phyloP scores from a whole-genome alignment of 1,140 invertebrate species.

The Drosophila nikananu region DNA sequence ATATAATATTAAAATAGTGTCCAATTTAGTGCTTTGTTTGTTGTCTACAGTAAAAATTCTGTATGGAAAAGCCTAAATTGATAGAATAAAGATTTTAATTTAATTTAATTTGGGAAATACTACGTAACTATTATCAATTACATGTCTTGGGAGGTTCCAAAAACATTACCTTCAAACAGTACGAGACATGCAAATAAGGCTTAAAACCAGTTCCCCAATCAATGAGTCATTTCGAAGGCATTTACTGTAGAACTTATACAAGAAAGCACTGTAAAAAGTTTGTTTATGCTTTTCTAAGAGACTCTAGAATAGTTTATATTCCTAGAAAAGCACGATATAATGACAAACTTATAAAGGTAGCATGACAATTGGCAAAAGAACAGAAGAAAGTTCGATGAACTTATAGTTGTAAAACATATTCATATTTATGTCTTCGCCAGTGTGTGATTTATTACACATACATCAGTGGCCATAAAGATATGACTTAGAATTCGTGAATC shows the following conservation, averaged over 20 bases:
- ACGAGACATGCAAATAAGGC: constrained; percentile 2
- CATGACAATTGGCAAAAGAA: background rate
- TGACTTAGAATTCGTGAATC: constrained; percentile 7
- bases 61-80: background rate
- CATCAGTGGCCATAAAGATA: constrained; percentile 2
- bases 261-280: no score
- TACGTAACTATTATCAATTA: background rate
- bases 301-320: background rate
- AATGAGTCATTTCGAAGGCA: constrained; percentile 46
- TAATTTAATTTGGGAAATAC: no score
- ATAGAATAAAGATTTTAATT: background rate
- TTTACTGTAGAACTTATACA: background rate
- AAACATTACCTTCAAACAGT: constrained; percentile 28
- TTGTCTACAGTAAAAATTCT: background rate
- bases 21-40: constrained; percentile 2
- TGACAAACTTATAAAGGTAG: background rate
- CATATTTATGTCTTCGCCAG: constrained; percentile 9
- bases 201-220: background rate
- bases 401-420: background rate
- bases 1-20: background rate
- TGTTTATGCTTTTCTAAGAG: background rate
- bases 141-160: constrained; percentile 2
- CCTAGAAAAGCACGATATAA: background rate
- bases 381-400: constrained; percentile 11
- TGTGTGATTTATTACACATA: constrained; percentile 15